A percentile compares a stretch with the other conserved stretches of the same genome.
These are phyloP conservation scores for Onychostruthus taczanowskii DNA, from an alignment of 2,113 vertebrate species.

Conservation along the genomic window DNA sequence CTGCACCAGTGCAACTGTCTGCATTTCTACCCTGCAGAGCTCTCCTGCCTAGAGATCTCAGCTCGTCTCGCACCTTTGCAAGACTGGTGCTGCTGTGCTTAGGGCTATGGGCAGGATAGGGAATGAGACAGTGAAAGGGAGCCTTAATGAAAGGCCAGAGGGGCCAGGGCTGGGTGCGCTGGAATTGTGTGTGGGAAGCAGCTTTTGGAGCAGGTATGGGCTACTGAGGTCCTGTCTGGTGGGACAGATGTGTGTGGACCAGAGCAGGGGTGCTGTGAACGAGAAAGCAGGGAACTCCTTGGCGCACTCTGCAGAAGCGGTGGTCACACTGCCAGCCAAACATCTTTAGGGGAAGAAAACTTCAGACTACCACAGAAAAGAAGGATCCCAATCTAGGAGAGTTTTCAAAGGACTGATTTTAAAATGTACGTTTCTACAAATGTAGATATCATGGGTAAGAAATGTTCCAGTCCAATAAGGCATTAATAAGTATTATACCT, in stretches of 20 bases:
- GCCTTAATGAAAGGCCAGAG: neutral
- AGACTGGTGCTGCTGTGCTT: neutral
- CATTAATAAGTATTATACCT: neutral
- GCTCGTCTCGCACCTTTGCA: neutral
- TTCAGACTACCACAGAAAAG: neutral
- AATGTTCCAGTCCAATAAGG: neutral
- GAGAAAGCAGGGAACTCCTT: neutral
- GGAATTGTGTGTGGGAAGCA: neutral
- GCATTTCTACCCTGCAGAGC: neutral
- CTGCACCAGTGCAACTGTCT: neutral
- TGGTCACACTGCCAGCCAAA: neutral
- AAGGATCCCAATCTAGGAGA: neutral
- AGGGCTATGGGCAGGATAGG: neutral
- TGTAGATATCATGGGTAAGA: neutral
- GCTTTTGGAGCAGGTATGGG: neutral
- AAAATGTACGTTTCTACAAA: neutral
- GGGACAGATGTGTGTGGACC: neutral
- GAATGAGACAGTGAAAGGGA: neutral
- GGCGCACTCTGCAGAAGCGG: neutral
- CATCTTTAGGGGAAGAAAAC: neutral
- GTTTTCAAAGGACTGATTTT: neutral
- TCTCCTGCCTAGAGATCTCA: neutral
- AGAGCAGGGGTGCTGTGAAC: neutral
- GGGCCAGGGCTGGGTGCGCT: neutral
- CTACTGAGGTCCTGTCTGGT: neutral